Evolutionary conservation across 2,888 invertebrate species (phyloP).

Genomic region (Microctonus brassicae): DNA sequence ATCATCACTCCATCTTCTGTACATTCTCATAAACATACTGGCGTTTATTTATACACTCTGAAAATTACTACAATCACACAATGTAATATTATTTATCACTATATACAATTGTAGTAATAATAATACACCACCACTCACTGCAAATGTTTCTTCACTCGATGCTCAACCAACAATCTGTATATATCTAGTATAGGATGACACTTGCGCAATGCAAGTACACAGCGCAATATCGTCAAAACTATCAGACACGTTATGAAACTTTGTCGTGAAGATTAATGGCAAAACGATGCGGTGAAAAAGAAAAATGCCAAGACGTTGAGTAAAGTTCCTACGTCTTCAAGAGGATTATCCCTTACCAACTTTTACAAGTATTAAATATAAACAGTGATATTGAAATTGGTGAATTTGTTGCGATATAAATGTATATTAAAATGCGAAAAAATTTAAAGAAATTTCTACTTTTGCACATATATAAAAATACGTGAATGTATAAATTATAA

Average conservation of each 20-base stretch:
- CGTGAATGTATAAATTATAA: background rate
- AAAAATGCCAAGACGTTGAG: constrained; percentile 42
- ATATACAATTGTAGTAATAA: no score
- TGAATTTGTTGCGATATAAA: background rate
- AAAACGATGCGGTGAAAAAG: background rate
- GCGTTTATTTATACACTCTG: no score
- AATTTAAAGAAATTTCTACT: background rate
- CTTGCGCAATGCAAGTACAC: background rate
- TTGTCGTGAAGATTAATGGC: constrained; percentile 44
- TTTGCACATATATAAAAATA: background rate
- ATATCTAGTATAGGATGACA: background rate
- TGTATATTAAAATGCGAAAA: background rate
- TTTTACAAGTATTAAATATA: background rate
- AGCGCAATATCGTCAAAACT: background rate
- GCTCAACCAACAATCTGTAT: no score
- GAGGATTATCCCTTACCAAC: constrained; percentile 18
- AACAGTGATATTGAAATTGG: background rate
- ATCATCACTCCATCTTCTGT: background rate
- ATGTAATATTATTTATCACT: no score
- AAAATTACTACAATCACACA: no score
- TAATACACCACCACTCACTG: no score
- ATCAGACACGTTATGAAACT: constrained; percentile 44
- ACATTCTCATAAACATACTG: no score
- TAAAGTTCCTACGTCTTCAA: constrained; percentile 16
- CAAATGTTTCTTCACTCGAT: no score